These are phyloP conservation scores for Hormaphis cornu DNA, from an alignment of 1,140 invertebrate species.

Conservation along the genomic window DNA sequence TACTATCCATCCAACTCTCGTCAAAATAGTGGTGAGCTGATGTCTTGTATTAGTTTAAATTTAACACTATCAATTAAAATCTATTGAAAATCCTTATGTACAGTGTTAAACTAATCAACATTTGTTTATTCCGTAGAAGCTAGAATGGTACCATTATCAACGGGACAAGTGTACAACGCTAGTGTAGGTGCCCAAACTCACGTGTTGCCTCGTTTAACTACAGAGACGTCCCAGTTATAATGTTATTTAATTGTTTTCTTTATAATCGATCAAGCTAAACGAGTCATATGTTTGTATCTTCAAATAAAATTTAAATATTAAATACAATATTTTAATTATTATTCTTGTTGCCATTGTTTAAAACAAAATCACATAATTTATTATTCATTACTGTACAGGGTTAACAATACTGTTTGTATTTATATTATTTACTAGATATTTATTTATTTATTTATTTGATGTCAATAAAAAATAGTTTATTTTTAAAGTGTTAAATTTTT, in stretches of 20 bases:
- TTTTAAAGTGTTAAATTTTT: too few relatives aligned
- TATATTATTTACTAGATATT: background rate
- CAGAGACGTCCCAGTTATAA: background rate
- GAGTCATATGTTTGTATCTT: background rate
- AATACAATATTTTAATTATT: background rate
- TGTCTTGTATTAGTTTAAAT: background rate
- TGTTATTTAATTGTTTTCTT: conserved; percentile 12
- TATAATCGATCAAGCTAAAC: conserved; percentile 6
- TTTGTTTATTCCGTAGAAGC: conserved; percentile 42
- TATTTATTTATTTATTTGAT: background rate
- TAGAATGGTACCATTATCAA: conserved; percentile 69
- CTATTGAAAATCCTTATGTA: background rate
- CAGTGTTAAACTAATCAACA: too few relatives aligned
- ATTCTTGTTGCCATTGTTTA: conserved; percentile 27
- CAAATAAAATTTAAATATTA: background rate
- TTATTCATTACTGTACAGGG: conserved; percentile 16
- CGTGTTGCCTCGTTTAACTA: conserved; percentile 52
- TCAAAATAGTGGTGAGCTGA: conserved; percentile 50
- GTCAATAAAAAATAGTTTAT: background rate
- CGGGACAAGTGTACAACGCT: conserved; percentile 78
- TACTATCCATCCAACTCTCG: conserved; percentile 67
- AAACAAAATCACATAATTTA: background rate
- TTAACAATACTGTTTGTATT: background rate
- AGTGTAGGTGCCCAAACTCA: conserved; percentile 81
- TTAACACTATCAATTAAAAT: background rate